Conservation (phyloP, 2,113 vertebrate species). For the Aptenodytes forsteri region DNA sequence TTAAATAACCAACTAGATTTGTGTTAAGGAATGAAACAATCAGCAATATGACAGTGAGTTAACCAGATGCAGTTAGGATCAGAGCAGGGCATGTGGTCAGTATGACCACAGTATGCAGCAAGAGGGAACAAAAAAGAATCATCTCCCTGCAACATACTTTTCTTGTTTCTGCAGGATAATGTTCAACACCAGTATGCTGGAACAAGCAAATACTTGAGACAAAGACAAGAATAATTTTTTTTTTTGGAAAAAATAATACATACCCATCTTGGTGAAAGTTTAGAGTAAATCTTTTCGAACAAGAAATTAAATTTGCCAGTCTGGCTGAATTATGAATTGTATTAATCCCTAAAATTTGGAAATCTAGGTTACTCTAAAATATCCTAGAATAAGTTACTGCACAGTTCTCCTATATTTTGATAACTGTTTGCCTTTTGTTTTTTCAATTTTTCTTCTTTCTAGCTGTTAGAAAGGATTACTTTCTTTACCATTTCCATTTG, state of each 20-base stretch:
- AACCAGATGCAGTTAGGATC: not conserved
- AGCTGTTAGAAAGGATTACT: not conserved
- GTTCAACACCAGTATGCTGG: not conserved
- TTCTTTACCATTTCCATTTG: not conserved
- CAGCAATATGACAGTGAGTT: not conserved
- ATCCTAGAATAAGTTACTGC: not conserved
- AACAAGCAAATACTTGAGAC: not conserved
- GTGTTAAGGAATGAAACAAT: not conserved
- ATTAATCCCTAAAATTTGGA: not conserved
- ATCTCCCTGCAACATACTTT: not conserved
- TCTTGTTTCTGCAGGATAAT: not conserved
- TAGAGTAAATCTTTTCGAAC: not conserved
- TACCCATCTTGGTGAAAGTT: not conserved
- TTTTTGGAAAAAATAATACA: accelerated
- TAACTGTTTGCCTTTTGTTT: not conserved
- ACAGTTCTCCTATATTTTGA: not conserved
- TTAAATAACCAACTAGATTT: not conserved
- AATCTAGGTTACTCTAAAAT: not conserved
- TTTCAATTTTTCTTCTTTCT: not conserved
- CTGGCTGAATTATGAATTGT: not conserved
- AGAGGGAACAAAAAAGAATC: not conserved
- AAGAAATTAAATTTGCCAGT: not conserved
- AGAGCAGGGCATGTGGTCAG: not conserved
- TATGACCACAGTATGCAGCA: not conserved
- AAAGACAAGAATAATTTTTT: not conserved